Percentiles rank a stretch among this genome's conserved stretches.
Evolutionary conservation across 2,888 invertebrate species (phyloP).

Genomic region (Mythimna impura): DNA sequence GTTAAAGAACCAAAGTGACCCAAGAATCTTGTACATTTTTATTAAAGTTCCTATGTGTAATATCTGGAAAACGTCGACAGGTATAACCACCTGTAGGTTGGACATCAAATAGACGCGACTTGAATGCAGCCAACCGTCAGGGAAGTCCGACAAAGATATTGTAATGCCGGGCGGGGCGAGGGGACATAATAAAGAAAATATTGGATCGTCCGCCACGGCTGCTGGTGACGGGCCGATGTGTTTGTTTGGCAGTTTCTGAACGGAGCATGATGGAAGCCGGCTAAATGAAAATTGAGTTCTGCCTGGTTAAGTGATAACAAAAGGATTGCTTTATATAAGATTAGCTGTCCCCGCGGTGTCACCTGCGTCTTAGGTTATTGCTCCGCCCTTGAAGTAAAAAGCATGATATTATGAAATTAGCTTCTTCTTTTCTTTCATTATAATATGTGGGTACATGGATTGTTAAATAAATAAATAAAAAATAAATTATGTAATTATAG

Average conservation of each 20-base stretch:
- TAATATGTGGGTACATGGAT: no score
- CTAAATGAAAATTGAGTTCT: not conserved
- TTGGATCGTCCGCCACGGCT: constrained; percentile 32
- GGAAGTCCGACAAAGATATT: constrained; percentile 46
- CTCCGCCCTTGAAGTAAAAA: no score
- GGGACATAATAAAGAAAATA: constrained; percentile 42
- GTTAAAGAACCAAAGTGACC: constrained; percentile 42
- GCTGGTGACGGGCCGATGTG: constrained; percentile 29
- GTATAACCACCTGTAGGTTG: constrained; percentile 55
- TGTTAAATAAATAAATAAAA: no score
- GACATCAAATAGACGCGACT: constrained; percentile 55
- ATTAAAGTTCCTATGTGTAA: constrained; percentile 51
- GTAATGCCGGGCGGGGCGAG: constrained; percentile 17
- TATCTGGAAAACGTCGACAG: constrained; percentile 49
- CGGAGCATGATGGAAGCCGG: not conserved
- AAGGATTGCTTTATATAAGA: not conserved
- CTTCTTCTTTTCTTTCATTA: no score
- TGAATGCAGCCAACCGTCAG: constrained; percentile 41
- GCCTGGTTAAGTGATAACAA: not conserved
- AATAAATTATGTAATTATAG: no score
- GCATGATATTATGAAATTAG: no score
- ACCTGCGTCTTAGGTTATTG: no score
- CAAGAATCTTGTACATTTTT: constrained; percentile 51
- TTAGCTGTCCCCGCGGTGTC: no score
- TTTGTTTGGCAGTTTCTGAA: constrained; percentile 37